Percentiles rank a stretch among this genome's conserved stretches.
Evolutionary conservation across 2,888 invertebrate species (phyloP).

Genomic region (Epinotia nisella): DNA sequence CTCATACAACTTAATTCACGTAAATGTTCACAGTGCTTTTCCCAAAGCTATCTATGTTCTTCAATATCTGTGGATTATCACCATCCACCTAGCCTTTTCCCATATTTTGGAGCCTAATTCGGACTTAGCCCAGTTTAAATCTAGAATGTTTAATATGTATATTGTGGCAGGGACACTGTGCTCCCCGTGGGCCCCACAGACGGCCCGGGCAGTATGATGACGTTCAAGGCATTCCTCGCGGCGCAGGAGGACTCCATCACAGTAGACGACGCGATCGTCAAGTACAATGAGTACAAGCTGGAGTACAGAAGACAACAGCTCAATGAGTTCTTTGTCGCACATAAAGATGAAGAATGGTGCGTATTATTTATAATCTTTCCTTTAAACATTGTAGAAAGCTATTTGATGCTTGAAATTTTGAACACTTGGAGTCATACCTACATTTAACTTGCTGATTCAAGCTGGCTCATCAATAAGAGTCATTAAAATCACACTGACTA

Average conservation of each 20-base stretch:
- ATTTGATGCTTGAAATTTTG: slow-evolving; percentile 3
- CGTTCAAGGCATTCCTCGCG: slow-evolving; percentile 97
- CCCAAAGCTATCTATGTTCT: too few relatives aligned
- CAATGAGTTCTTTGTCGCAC: slow-evolving; percentile 99
- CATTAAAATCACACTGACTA: not conserved
- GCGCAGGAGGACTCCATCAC: slow-evolving; percentile 99
- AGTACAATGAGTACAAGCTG: slow-evolving; percentile 99
- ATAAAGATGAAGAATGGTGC: slow-evolving; percentile 99
- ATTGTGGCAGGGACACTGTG: slow-evolving; percentile 78
- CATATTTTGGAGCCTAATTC: too few relatives aligned
- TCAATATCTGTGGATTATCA: too few relatives aligned
- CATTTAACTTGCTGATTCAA: slow-evolving; percentile 14
- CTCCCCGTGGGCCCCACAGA: slow-evolving; percentile 79
- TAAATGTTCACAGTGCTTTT: too few relatives aligned
- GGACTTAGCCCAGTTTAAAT: not conserved
- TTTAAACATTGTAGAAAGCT: slow-evolving; percentile 28
- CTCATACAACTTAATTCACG: too few relatives aligned
- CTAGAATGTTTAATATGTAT: not conserved
- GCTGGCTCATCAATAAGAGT: slow-evolving; percentile 7
- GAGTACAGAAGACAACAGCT: slow-evolving; percentile 98
- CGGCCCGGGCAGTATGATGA: slow-evolving; percentile 97
- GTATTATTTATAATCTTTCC: slow-evolving; percentile 60
- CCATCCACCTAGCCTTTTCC: too few relatives aligned
- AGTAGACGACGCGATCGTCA: slow-evolving; percentile 97
- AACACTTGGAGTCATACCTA: slow-evolving; percentile 32